Evolutionary conservation across 2,888 invertebrate species (phyloP).

Genomic region (Drosophila fulvimacula): DNA sequence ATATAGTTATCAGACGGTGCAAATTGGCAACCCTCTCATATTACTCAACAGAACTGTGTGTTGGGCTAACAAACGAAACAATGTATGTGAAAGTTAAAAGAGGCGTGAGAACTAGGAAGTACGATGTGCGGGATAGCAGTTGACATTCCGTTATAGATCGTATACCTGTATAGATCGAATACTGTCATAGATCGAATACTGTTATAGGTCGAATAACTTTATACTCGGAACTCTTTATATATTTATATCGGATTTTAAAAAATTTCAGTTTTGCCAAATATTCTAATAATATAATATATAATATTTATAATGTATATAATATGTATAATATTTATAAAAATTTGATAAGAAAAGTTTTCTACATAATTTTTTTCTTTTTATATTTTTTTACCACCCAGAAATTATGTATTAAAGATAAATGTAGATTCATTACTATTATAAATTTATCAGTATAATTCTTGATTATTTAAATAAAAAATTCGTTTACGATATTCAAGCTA

Average conservation of each 20-base stretch:
- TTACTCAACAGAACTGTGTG: background rate
- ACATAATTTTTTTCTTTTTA: too few relatives aligned
- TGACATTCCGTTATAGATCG: background rate
- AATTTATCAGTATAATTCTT: background rate
- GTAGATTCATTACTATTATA: too few relatives aligned
- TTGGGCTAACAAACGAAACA: background rate
- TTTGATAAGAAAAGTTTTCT: too few relatives aligned
- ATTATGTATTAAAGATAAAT: too few relatives aligned
- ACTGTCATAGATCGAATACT: background rate
- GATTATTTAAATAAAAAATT: background rate
- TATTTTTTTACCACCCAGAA: too few relatives aligned
- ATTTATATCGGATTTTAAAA: too few relatives aligned
- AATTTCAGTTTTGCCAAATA: too few relatives aligned
- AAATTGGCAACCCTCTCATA: conserved; percentile 8
- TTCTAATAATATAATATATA: too few relatives aligned
- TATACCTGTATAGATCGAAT: background rate
- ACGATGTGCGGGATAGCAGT: background rate
- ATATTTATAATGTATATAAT: too few relatives aligned
- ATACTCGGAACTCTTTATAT: too few relatives aligned
- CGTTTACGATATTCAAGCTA: background rate
- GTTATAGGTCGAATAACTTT: background rate
- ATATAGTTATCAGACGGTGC: background rate
- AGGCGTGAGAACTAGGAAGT: background rate
- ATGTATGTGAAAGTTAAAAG: background rate
- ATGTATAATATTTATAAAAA: too few relatives aligned